These are phyloP conservation scores for Torymus auratus DNA, from an alignment of 2,888 invertebrate species.

Conservation along the genomic window DNA sequence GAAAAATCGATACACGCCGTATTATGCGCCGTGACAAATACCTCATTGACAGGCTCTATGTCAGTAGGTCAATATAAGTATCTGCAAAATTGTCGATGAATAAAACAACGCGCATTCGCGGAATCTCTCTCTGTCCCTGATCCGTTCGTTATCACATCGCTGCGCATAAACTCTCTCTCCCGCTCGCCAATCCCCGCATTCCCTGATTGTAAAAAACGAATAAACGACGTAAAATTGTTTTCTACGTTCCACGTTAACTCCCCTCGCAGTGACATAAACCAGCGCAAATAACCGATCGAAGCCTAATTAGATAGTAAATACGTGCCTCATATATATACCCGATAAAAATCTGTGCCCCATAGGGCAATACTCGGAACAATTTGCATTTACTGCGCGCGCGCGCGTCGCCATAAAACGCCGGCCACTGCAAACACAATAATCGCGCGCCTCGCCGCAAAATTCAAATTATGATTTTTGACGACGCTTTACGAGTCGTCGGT, in stretches of 20 bases:
- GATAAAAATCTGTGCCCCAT: constrained; percentile 22
- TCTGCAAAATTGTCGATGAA: too few relatives aligned
- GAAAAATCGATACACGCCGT: too few relatives aligned
- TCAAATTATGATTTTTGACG: constrained; percentile 57
- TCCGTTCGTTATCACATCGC: too few relatives aligned
- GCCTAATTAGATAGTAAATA: constrained; percentile 48
- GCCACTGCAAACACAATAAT: constrained; percentile 55
- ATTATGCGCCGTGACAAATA: too few relatives aligned
- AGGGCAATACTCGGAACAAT: constrained; percentile 45
- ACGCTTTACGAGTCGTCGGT: constrained; percentile 42
- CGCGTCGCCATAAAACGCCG: constrained; percentile 39
- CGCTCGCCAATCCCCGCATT: too few relatives aligned
- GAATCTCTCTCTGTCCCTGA: too few relatives aligned
- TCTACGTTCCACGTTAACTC: background rate
- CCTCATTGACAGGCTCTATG: too few relatives aligned
- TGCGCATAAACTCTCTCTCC: too few relatives aligned
- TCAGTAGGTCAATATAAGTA: too few relatives aligned
- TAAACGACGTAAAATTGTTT: constrained; percentile 9
- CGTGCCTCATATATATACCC: too few relatives aligned
- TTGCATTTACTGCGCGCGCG: constrained; percentile 47
- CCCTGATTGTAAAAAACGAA: too few relatives aligned
- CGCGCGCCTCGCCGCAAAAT: constrained; percentile 47
- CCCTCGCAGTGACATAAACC: constrained; percentile 9
- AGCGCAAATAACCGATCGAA: constrained; percentile 33
- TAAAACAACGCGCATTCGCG: too few relatives aligned